These are phyloP conservation scores for Lordiphosa fenestrarum DNA, from an alignment of 2,888 invertebrate genomes.

Conservation along the genomic window DNA sequence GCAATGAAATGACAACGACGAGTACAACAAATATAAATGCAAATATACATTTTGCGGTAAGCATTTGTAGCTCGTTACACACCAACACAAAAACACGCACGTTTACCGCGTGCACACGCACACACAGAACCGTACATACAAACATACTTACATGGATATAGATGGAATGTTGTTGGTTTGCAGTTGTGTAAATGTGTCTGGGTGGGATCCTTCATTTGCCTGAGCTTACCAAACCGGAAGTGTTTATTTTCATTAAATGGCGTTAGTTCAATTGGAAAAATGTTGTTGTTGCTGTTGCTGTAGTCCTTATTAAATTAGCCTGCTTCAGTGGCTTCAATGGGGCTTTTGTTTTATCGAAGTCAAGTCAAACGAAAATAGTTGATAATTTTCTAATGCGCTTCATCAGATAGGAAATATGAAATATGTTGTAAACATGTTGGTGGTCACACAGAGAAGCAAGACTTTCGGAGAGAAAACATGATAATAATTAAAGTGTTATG, in stretches of 20 bases:
- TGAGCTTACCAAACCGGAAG: constrained; percentile 53
- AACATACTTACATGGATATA: constrained; percentile 8
- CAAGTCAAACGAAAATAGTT: constrained; percentile 59
- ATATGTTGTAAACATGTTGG: too few species aligned
- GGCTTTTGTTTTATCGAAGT: constrained; percentile 32
- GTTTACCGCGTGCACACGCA: constrained; percentile 4
- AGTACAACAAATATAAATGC: constrained; percentile 59
- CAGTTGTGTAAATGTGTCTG: constrained; percentile 14
- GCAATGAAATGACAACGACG: constrained; percentile 50
- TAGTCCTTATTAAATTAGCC: constrained; percentile 66
- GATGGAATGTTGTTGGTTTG: constrained; percentile 26
- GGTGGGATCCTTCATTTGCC: constrained; percentile 17
- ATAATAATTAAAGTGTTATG: too few species aligned
- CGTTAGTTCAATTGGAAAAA: constrained; percentile 66
- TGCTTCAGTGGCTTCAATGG: constrained; percentile 45
- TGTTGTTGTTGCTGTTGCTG: constrained; percentile 42
- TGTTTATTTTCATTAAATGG: constrained; percentile 68
- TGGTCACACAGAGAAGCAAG: too few species aligned
- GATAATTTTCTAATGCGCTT: constrained; percentile 47
- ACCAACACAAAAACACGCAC: constrained; percentile 17
- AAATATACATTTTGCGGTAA: constrained; percentile 65
- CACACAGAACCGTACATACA: too few species aligned
- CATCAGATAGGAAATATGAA: constrained; percentile 27
- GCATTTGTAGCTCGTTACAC: constrained; percentile 65
- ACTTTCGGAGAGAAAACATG: too few species aligned